These are phyloP conservation scores for Pandemis heparana DNA, from an alignment of 2,888 invertebrate species.

Conservation along the genomic window DNA sequence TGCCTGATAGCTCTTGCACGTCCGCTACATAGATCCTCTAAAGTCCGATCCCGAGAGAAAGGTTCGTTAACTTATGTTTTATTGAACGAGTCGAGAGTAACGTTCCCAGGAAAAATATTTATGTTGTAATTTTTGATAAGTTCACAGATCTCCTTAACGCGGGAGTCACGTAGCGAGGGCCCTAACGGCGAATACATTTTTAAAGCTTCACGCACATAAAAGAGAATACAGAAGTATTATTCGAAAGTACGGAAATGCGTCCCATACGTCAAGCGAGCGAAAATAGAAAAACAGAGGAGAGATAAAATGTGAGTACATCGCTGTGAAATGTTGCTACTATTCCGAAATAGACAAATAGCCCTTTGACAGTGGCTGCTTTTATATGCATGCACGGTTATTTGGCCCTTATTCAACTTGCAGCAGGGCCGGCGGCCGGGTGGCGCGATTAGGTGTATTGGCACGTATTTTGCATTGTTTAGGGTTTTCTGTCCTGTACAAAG, in stretches of 20 bases:
- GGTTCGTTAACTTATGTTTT: constrained; percentile 41
- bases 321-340: constrained; percentile 78
- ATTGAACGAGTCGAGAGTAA: constrained; percentile 24
- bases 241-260: constrained; percentile 83
- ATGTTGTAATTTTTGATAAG: constrained; percentile 38
- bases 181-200: constrained; percentile 79
- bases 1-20: constrained; percentile 39
- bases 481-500: constrained; percentile 21
- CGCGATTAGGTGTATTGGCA: constrained; percentile 42
- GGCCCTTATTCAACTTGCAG: constrained; percentile 44
- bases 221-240: constrained; percentile 79
- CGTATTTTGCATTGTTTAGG: constrained; percentile 44
- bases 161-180: constrained; percentile 53
- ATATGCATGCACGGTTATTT: constrained; percentile 61
- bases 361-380: constrained; percentile 68
- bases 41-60: constrained; percentile 10
- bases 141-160: constrained; percentile 39
- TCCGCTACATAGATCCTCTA: constrained; percentile 5
- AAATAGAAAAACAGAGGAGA: constrained; percentile 79
- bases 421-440: constrained; percentile 37
- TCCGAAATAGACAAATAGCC: constrained; percentile 75
- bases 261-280: constrained; percentile 81
- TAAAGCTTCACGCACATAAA: constrained; percentile 79
- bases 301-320: constrained; percentile 79
- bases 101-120: constrained; percentile 33